Evolutionary conservation across 2,113 vertebrate genomes (phyloP).

Genomic region (Oriolus oriolus): DNA sequence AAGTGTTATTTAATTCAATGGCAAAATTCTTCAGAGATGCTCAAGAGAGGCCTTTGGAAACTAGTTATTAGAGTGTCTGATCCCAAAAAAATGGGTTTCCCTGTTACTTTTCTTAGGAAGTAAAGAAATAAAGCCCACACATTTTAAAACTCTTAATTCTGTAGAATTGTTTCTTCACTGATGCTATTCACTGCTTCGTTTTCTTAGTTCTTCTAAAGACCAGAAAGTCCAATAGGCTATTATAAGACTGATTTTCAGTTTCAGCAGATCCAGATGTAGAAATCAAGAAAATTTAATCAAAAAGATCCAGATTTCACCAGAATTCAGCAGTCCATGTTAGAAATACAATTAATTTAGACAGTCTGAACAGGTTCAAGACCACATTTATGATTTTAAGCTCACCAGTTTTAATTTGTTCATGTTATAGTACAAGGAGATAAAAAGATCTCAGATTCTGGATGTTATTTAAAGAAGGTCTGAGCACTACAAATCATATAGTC

Average conservation of each 20-base stretch:
- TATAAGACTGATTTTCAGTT: background rate
- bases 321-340: background rate
- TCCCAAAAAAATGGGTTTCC: background rate
- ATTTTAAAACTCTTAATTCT: background rate
- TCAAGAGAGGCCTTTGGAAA: background rate
- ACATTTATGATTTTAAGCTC: background rate
- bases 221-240: background rate
- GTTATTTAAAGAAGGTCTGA: background rate
- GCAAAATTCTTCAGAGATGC: background rate
- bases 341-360: background rate
- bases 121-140: background rate
- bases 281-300: background rate
- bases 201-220: background rate
- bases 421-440: background rate
- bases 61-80: background rate
- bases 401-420: background rate
- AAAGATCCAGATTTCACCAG: background rate
- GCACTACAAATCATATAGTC: background rate
- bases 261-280: background rate
- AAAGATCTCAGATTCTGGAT: background rate
- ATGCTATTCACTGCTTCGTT: background rate
- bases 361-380: background rate
- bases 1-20: background rate
- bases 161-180: background rate
- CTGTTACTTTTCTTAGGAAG: background rate